Conservation (phyloP, 2,888 invertebrate species). For the Cephalotes varians region DNA sequence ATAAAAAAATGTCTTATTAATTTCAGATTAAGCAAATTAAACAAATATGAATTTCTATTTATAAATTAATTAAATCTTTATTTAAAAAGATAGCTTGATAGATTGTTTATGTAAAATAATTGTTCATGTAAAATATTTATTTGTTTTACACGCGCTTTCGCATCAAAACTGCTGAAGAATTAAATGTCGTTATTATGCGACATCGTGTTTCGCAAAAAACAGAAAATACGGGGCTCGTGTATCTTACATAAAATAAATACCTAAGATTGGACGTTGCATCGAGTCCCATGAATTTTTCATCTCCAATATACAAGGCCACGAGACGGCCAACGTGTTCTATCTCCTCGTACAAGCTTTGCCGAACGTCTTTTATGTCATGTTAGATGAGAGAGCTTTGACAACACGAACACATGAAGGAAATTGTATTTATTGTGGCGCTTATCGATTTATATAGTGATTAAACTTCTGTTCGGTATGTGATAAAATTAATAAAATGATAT, state of each 20-base stretch:
- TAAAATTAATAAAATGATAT: neutral
- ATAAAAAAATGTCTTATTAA: neutral
- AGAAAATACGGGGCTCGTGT: constrained; percentile 28
- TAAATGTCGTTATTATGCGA: constrained; percentile 17
- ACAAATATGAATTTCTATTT: neutral
- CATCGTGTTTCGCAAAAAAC: neutral
- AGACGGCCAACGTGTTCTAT: constrained; percentile 42
- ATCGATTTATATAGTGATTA: neutral
- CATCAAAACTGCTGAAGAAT: neutral
- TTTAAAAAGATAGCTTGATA: neutral
- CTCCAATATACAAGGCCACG: constrained; percentile 41
- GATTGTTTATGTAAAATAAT: neutral
- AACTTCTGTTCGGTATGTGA: neutral
- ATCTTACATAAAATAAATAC: constrained; percentile 52
- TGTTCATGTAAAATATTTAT: neutral
- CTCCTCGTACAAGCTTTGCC: neutral
- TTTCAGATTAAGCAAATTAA: too few species aligned
- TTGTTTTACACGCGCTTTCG: neutral
- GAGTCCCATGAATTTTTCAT: constrained; percentile 49
- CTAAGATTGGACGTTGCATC: constrained; percentile 43
- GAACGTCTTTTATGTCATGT: constrained; percentile 34
- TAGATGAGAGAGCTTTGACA: constrained; percentile 11
- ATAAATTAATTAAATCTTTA: neutral
- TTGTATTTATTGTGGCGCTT: neutral
- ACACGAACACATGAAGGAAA: constrained; percentile 1